Base-by-base conservation (phyloP, 2,797 vertebrate genomes). In the Falco cherrug region DNA sequence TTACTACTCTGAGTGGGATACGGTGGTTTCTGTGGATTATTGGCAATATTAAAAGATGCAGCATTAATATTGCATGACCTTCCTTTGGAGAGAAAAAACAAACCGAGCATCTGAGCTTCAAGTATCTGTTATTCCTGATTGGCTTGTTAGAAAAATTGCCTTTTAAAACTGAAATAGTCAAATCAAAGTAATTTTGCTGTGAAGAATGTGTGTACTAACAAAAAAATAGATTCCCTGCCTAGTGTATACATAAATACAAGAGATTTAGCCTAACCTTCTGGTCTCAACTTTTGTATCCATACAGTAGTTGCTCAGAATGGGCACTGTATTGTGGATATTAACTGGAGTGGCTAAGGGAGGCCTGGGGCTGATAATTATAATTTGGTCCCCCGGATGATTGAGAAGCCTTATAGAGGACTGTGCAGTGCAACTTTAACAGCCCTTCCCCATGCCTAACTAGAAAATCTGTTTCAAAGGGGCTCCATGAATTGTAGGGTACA, bases 401-500 rank as follows among this genome's bases (percentile, higher is more conserved):
- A 85, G 90, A 79, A 92, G 41, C 63, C 60, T 91, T 85, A 26
- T 35, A 37, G 25, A 88, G 70, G 73, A 54, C 56, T 81, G 73
- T 20, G 15, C 87, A 87, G 87, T 68, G 54, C 89, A 94, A 96
- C 90, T 91, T 97, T 84, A 95, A 87, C 94, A 97, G 88, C 89
- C 79, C 80, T 90, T 95, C 79, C 63, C 0, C 13, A 86, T 53
- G 87, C 88, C 84, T 93, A 91, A 96, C 93, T 87, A 90, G 94
- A 90, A 96, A 94, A 90, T 89, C 86, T 90, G 86, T 94, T 95
- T 93, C 95, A 97, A 97, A 97, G 91, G 79, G 75, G 83, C 89
- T 96, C 65, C 60, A 8, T 96, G 97, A 96, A 97, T 97, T 95
- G 95, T 96, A 95, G 96, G 96, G 97, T 95, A 96, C 94, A 98